phyloP scores from a whole-genome alignment of 2,113 vertebrate genomes.

The Limanda limanda region DNA sequence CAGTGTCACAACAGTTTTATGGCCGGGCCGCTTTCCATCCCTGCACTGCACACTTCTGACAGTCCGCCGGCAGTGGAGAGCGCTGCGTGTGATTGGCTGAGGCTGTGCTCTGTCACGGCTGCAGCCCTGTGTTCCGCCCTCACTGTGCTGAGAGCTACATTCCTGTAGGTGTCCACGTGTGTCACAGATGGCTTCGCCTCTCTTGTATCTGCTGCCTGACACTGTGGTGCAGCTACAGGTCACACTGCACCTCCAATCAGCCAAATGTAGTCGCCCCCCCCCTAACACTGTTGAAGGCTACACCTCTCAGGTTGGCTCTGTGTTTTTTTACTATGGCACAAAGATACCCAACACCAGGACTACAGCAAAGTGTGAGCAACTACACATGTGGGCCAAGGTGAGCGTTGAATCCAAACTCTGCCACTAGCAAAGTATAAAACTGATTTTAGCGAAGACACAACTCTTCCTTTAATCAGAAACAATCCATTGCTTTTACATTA shows the following conservation, averaged over 20 bases:
- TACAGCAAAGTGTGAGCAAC: slow-evolving; percentile 7
- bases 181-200: slow-evolving; percentile 44
- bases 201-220: slow-evolving; percentile 29
- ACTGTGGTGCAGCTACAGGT: slow-evolving; percentile 66
- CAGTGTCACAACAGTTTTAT: slow-evolving; percentile 48
- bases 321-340: slow-evolving; percentile 26
- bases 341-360: slow-evolving; percentile 34
- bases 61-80: slow-evolving; percentile 23
- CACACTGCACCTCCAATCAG: slow-evolving; percentile 59
- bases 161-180: slow-evolving; percentile 57
- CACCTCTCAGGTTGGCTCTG: slow-evolving; percentile 39
- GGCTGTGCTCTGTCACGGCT: slow-evolving; percentile 41
- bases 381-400: background rate
- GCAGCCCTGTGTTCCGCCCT: slow-evolving; percentile 53
- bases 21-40: slow-evolving; percentile 9
- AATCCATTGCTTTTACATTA: too few relatives aligned
- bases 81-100: slow-evolving; percentile 24
- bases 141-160: slow-evolving; percentile 53
- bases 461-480: background rate
- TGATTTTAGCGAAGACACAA: background rate
- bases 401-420: background rate
- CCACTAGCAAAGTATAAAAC: background rate
- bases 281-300: slow-evolving; percentile 14
- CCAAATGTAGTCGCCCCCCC: slow-evolving; percentile 51
- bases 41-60: slow-evolving; percentile 23